These are phyloP conservation scores for Scaptomyza reducta DNA, from an alignment of 2,888 invertebrate genomes.

Conservation along the genomic window DNA sequence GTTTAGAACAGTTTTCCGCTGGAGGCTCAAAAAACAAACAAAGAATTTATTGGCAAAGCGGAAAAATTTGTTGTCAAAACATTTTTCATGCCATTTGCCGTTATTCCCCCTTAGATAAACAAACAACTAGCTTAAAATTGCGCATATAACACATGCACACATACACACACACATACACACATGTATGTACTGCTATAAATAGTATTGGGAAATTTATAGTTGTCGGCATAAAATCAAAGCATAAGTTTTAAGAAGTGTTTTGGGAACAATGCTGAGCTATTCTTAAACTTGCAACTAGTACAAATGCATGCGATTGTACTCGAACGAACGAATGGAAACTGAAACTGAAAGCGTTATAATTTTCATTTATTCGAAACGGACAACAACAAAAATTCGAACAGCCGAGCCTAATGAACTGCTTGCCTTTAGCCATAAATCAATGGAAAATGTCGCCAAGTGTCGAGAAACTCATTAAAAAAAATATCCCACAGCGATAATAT, in stretches of 20 bases:
- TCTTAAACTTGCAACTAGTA: constrained; percentile 30
- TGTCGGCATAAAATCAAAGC: constrained; percentile 56
- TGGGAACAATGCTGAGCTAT: constrained; percentile 43
- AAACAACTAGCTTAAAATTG: constrained; percentile 69
- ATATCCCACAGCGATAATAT: constrained; percentile 27
- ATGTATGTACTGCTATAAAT: constrained; percentile 33
- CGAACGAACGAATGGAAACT: constrained; percentile 17
- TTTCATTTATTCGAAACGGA: constrained; percentile 34
- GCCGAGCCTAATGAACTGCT: constrained; percentile 27
- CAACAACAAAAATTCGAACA: constrained; percentile 11
- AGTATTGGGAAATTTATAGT: constrained; percentile 30
- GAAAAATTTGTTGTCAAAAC: constrained; percentile 61
- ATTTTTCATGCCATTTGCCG: constrained; percentile 58
- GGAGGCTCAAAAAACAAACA: constrained; percentile 26
- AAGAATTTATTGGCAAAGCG: constrained; percentile 57
- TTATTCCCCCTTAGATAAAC: constrained; percentile 56
- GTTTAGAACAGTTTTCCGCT: constrained; percentile 21
- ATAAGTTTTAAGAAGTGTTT: constrained; percentile 3
- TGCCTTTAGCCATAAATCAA: constrained; percentile 37
- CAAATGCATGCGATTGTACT: constrained; percentile 35
- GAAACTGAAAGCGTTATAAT: constrained; percentile 38
- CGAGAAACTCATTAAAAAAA: constrained; percentile 61
- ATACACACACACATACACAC: constrained; percentile 6
- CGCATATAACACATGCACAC: constrained; percentile 46
- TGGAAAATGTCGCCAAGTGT: constrained; percentile 60